Conservation (phyloP, 2,888 invertebrate genomes). For the Zeuzera pyrina region DNA sequence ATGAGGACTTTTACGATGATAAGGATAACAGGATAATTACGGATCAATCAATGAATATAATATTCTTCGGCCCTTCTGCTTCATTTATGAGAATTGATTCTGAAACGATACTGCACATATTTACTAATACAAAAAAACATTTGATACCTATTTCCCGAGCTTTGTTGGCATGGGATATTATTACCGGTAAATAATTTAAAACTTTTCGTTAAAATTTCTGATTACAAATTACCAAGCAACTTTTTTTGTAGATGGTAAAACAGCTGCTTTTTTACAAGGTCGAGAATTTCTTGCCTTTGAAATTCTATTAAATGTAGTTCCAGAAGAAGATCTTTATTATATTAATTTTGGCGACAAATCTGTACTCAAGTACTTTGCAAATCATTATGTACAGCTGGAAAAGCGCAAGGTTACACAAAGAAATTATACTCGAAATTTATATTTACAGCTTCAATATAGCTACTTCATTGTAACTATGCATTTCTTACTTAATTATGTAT, state of each 20-base stretch:
- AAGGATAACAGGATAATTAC: conserved; percentile 37
- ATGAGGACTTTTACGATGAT: conserved; percentile 58
- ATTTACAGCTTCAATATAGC: background rate
- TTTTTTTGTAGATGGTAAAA: conserved; percentile 49
- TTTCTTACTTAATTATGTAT: conserved; percentile 9
- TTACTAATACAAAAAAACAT: conserved; percentile 40
- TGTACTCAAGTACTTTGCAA: conserved; percentile 48
- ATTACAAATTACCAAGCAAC: too few relatives aligned
- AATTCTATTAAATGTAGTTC: conserved; percentile 41
- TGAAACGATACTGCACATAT: conserved; percentile 50
- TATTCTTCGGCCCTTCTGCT: conserved; percentile 50
- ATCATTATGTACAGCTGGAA: conserved; percentile 27
- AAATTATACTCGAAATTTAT: too few relatives aligned
- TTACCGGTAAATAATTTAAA: conserved; percentile 37
- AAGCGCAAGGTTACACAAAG: conserved; percentile 61
- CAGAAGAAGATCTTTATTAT: conserved; percentile 62
- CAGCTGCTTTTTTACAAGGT: conserved; percentile 52
- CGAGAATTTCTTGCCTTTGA: conserved; percentile 53
- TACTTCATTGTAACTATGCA: background rate
- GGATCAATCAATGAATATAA: conserved; percentile 53
- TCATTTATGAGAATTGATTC: conserved; percentile 54
- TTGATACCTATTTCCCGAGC: conserved; percentile 45
- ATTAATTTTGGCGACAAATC: conserved; percentile 55
- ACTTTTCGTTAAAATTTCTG: background rate
- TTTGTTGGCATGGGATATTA: conserved; percentile 55